Conservation (phyloP, 2,888 invertebrate species). For the Apomyelois bistriatella region DNA sequence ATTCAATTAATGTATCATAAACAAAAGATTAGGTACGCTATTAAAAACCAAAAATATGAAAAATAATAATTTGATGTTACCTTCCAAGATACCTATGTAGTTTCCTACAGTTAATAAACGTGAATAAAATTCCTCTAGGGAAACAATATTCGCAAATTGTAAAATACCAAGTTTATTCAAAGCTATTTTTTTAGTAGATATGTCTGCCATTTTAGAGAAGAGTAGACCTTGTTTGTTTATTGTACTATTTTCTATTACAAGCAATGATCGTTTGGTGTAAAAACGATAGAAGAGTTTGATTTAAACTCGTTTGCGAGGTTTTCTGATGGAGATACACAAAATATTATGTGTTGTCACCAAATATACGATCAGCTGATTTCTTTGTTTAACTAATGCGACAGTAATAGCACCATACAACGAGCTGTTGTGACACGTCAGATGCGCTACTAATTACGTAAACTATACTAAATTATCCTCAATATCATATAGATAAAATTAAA, state of each 20-base stretch:
- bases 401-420: slow-evolving; percentile 40
- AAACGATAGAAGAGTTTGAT: not conserved
- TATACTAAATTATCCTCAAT: slow-evolving; percentile 30
- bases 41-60: too few species aligned
- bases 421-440: slow-evolving; percentile 59
- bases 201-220: slow-evolving; percentile 50
- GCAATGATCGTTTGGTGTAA: not conserved
- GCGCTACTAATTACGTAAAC: slow-evolving; percentile 30
- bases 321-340: slow-evolving; percentile 33
- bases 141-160: too few species aligned
- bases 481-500: slow-evolving; percentile 27
- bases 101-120: too few species aligned
- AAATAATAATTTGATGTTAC: too few species aligned
- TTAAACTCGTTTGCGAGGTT: slow-evolving; percentile 1
- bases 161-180: too few species aligned
- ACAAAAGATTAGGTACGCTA: too few species aligned
- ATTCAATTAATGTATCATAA: too few species aligned
- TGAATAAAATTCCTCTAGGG: too few species aligned
- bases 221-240: slow-evolving; percentile 40
- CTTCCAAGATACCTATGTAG: too few species aligned
- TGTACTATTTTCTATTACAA: not conserved
- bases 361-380: slow-evolving; percentile 88
- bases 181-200: not conserved
- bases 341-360: slow-evolving; percentile 59
- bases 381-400: slow-evolving; percentile 83